phyloP scores from a whole-genome alignment of 30 jellyfish, hydroid and myxozoan species.

The Cassiopea andromeda region DNA sequence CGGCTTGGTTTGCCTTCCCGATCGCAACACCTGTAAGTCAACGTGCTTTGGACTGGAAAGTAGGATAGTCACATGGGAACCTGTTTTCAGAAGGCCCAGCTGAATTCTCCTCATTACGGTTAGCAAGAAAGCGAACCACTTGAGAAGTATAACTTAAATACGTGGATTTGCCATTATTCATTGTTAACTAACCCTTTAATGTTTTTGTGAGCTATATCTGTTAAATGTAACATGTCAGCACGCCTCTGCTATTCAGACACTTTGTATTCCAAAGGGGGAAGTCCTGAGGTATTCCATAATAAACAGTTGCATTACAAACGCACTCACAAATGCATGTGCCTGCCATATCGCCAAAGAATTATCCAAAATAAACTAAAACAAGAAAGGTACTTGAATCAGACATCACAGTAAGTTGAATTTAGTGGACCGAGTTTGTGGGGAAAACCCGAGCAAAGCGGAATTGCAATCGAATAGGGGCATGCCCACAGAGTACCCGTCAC shows the following conservation, averaged over 20 bases:
- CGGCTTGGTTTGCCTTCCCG: constrained; percentile 45
- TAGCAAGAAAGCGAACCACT: background rate
- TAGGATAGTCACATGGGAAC: constrained; percentile 56
- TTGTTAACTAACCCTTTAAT: too few relatives aligned
- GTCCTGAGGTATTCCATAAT: too few relatives aligned
- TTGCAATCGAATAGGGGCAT: constrained; percentile 27
- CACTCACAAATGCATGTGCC: too few relatives aligned
- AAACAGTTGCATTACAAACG: too few relatives aligned
- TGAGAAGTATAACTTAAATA: too few relatives aligned
- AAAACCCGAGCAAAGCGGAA: constrained; percentile 20
- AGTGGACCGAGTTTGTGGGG: background rate
- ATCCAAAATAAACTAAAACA: too few relatives aligned
- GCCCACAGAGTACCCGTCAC: constrained; percentile 57
- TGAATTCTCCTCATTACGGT: background rate
- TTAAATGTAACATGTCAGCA: too few relatives aligned
- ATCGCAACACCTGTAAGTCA: constrained; percentile 60
- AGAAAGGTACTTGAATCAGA: background rate
- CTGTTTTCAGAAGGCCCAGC: constrained; percentile 28
- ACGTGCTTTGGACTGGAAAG: constrained; percentile 48
- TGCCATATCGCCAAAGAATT: too few relatives aligned
- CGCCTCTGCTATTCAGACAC: too few relatives aligned
- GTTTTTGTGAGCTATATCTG: too few relatives aligned
- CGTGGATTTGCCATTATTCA: too few relatives aligned
- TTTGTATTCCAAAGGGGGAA: too few relatives aligned
- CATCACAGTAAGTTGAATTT: background rate